Evolutionary conservation across 2,797 vertebrate genomes (phyloP), one percentile per base, ranked within the genome.

Genomic region (Carapus acus): DNA sequence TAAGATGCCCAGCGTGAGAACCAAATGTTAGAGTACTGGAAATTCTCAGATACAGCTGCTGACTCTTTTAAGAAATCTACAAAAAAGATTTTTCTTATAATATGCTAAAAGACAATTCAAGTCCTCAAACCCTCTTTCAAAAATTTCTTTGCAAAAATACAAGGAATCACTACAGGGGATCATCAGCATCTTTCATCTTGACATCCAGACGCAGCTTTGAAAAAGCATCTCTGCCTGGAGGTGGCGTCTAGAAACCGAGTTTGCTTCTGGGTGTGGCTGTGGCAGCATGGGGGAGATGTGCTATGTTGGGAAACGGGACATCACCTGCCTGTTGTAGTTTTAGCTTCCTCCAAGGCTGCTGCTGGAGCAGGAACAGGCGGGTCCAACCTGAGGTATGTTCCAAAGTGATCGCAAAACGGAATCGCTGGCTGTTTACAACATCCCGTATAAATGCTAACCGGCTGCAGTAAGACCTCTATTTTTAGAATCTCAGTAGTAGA

Each of bases 311-410:
- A 62, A 77, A 88, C 74, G 56, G 73, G 69, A 84, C 74, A 37
- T 77, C 84, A 48, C 57, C 76, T 39, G 43, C 65, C 71, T 89
- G 85, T 77, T 86, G 88, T 77, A 80, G 85, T 29, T 82, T 85
- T 80, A 82, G 76, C 61, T 59, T 86, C 57, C 71, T 83, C 17
- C 76, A 76, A 40, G 68, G 80, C 41, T 86, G 83, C 80, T 88
- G 85, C 83, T 88, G 86, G 86, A 73, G 79, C 46, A 75, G 82
- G 40, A 87, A 67, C 62, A 70, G 84, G 49, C 83, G 85, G 58
- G 85, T 88, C 56, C 86, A 86, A 60, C 87, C 88, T 14, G 79
- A 90, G 87, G 87, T 88, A 86, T 44, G 76, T 68, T 20, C 39
- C n/a, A 38, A 54, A 14, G 4, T 14, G 48, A 14, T 11, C 2